These are phyloP conservation scores for Philopedon plagiatum DNA, from an alignment of 2,888 invertebrate species.

Conservation along the genomic window DNA sequence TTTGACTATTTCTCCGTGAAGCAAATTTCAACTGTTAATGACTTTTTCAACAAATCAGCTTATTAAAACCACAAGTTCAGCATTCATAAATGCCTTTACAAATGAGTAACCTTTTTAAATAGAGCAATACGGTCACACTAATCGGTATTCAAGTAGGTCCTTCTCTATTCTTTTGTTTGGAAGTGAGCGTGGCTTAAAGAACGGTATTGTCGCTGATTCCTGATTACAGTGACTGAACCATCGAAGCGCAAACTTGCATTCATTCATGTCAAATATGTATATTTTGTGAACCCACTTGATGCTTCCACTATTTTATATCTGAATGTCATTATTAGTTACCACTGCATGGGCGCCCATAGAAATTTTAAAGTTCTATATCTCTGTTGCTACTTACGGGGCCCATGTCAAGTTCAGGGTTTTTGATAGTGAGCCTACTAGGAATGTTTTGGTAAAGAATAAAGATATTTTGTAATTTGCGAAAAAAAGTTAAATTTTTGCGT, in stretches of 20 bases:
- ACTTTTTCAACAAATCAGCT: too few relatives aligned
- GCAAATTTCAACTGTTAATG: too few relatives aligned
- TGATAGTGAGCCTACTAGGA: too few relatives aligned
- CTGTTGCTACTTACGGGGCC: too few relatives aligned
- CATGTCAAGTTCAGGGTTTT: too few relatives aligned
- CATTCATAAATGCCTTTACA: slow-evolving; percentile 10
- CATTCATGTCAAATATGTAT: slow-evolving; percentile 33
- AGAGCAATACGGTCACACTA: slow-evolving; percentile 29
- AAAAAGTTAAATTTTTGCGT: too few relatives aligned
- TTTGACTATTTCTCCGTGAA: too few relatives aligned
- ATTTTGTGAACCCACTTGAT: slow-evolving; percentile 32
- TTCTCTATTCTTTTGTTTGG: slow-evolving; percentile 45
- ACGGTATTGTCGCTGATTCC: slow-evolving; percentile 62
- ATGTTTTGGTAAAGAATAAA: too few relatives aligned
- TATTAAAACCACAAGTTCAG: neutral
- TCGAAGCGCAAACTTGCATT: slow-evolving; percentile 58
- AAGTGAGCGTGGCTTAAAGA: slow-evolving; percentile 60
- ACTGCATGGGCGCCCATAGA: neutral
- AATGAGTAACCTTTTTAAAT: slow-evolving; percentile 28
- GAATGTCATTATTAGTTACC: slow-evolving; percentile 3
- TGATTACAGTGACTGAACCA: slow-evolving; percentile 61
- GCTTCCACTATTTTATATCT: slow-evolving; percentile 9
- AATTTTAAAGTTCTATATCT: too few relatives aligned
- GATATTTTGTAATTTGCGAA: too few relatives aligned
- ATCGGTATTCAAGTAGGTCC: slow-evolving; percentile 42